Conservation (phyloP, 2,888 invertebrate species). For the Cephus runcator region DNA sequence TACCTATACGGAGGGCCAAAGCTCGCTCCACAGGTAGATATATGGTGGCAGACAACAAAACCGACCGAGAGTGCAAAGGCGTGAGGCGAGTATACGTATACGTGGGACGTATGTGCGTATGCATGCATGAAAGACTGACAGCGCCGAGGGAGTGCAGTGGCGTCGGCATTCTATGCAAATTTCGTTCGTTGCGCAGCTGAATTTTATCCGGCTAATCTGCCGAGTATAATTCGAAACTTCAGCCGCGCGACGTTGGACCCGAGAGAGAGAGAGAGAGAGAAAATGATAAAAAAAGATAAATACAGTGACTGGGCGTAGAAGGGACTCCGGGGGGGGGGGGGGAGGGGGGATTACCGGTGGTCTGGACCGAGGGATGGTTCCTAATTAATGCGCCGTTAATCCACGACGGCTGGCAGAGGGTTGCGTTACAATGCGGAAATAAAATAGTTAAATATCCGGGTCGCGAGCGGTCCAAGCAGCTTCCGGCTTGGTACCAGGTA, state of each 20-base stretch:
- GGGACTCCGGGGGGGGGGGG: conserved; percentile 24
- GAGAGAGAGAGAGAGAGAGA: conserved; percentile 26
- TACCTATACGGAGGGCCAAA: background rate
- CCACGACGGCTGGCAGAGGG: conserved; percentile 31
- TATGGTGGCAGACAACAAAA: background rate
- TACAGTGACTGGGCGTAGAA: background rate
- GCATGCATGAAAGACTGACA: background rate
- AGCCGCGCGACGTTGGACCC: conserved; percentile 25
- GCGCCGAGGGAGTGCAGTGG: conserved; percentile 17
- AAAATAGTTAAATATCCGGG: background rate
- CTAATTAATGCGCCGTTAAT: conserved; percentile 60
- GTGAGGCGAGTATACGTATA: too few species aligned
- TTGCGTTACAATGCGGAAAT: too few species aligned
- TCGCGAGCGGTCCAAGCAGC: background rate
- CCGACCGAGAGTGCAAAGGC: too few species aligned
- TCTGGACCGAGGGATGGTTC: background rate
- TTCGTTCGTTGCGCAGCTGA: conserved; percentile 39
- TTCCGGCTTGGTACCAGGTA: background rate
- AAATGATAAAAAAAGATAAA: conserved; percentile 9
- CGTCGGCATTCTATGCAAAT: conserved; percentile 44
- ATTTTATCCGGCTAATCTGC: conserved; percentile 58
- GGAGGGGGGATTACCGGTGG: background rate
- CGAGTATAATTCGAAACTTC: conserved; percentile 54
- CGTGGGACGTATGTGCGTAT: too few species aligned
- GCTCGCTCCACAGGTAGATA: background rate